Percentiles rank a stretch among this genome's conserved stretches.
phyloP scores from a whole-genome alignment of 2,113 vertebrate genomes.

The Puffinus mauretanicus region DNA sequence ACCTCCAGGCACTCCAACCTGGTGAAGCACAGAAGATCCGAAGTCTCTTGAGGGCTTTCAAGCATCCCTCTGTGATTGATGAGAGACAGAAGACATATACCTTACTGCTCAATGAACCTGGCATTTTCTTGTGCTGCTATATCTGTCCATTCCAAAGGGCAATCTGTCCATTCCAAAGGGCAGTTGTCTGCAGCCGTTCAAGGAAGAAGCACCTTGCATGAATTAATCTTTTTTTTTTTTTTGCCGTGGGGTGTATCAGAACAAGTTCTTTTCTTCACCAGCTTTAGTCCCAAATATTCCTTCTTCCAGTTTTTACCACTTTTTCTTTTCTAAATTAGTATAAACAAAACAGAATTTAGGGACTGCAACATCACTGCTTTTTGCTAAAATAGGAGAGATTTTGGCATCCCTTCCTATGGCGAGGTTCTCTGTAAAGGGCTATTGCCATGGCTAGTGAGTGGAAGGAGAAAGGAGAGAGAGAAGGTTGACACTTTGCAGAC shows the following conservation, averaged over 20 bases:
- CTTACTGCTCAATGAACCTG: neutral
- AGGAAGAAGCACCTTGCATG: rapidly evolving
- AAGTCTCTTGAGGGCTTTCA: neutral
- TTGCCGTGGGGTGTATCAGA: neutral
- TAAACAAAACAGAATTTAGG: neutral
- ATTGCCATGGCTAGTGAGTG: neutral
- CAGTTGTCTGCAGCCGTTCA: neutral
- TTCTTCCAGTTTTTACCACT: neutral
- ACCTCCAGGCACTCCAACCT: neutral
- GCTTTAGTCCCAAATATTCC: neutral
- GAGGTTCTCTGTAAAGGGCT: neutral
- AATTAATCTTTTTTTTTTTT: neutral
- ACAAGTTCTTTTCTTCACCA: neutral
- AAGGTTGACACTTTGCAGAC: neutral
- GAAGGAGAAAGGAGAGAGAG: neutral
- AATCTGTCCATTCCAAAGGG: neutral
- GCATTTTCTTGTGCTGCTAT: neutral
- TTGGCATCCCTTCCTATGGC: neutral
- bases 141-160: neutral
- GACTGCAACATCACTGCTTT: neutral
- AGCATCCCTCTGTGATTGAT: neutral
- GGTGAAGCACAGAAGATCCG: neutral
- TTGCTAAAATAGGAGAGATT: neutral
- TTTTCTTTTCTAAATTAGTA: neutral
- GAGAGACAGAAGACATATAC: neutral